phyloP scores from a whole-genome alignment of 2,113 vertebrate genomes.

The Neogobius melanostomus region DNA sequence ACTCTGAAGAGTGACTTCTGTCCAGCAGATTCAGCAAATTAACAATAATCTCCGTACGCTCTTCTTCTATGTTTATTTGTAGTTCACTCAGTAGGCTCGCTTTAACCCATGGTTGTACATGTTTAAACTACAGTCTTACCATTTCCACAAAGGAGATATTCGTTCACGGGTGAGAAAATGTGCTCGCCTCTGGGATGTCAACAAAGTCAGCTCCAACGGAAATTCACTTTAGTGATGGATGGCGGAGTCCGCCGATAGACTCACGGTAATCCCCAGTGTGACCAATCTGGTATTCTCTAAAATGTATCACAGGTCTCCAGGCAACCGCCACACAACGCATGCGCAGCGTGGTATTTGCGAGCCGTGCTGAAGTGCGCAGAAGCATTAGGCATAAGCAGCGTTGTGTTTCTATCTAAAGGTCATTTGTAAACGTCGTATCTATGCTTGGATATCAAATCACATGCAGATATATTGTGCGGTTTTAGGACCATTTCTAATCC shows the following conservation, averaged over 20 bases:
- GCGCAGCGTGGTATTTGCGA: constrained; percentile 18
- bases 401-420: constrained; percentile 26
- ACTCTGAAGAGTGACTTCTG: too few relatives aligned
- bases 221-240: constrained; percentile 18
- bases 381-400: neutral
- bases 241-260: constrained; percentile 36
- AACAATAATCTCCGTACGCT: too few relatives aligned
- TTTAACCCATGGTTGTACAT: neutral
- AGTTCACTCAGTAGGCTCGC: too few relatives aligned
- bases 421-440: neutral
- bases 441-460: neutral
- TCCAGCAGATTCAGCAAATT: too few relatives aligned
- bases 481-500: too few relatives aligned
- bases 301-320: constrained; percentile 35
- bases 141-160: constrained; percentile 20
- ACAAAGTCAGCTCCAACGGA: constrained; percentile 41
- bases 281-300: constrained; percentile 44
- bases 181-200: constrained; percentile 23
- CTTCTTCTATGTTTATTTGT: too few relatives aligned
- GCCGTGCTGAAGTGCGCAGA: too few relatives aligned
- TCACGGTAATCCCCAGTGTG: rapidly evolving
- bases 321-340: constrained; percentile 63
- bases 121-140: constrained; percentile 24
- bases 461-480: neutral
- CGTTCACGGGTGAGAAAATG: neutral